A percentile compares a stretch with the other conserved stretches of the same genome.
Conservation (phyloP, 2,797 vertebrate species). For the Leptoclinus maculatus region DNA sequence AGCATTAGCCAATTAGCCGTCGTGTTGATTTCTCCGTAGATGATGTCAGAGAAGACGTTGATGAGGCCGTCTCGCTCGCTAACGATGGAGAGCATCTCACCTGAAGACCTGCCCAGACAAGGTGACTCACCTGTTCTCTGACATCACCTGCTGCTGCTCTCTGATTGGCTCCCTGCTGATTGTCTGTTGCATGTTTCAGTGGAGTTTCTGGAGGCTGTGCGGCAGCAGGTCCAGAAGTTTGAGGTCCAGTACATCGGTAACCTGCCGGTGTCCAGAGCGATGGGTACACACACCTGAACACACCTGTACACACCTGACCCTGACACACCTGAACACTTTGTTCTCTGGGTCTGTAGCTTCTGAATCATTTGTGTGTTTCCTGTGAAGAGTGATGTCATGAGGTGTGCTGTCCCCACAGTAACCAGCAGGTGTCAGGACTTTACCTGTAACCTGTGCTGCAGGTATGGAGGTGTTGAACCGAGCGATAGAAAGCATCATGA, state of each 20-base stretch:
- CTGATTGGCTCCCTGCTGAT: not conserved
- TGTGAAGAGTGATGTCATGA: not conserved
- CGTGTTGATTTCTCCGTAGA: slow-evolving; percentile 70
- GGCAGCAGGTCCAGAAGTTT: slow-evolving; percentile 90
- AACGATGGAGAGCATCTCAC: slow-evolving; percentile 88
- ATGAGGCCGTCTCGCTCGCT: slow-evolving; percentile 80
- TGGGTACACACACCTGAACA: slow-evolving; percentile 82
- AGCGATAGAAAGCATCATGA: slow-evolving; percentile 91
- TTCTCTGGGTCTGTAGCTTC: not conserved
- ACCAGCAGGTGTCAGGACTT: not conserved
- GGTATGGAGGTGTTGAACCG: slow-evolving; percentile 95
- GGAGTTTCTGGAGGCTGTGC: slow-evolving; percentile 89
- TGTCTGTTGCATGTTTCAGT: slow-evolving; percentile 73
- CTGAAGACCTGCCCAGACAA: slow-evolving; percentile 89
- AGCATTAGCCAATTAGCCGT: not conserved
- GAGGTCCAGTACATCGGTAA: slow-evolving; percentile 92
- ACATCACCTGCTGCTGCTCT: slow-evolving; percentile 9
- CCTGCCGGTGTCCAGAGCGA: slow-evolving; percentile 91
- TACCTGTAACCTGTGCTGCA: slow-evolving; percentile 54
- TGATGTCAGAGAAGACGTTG: slow-evolving; percentile 87
- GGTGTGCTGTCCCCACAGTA: not conserved
- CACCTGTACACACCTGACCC: not conserved
- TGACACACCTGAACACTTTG: not conserved
- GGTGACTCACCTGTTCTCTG: slow-evolving; percentile 77
- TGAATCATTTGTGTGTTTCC: not conserved